Evolutionary conservation across 2,797 vertebrate genomes (phyloP), one percentile per base, ranked within the genome.

Genomic region (Anguilla megastoma): DNA sequence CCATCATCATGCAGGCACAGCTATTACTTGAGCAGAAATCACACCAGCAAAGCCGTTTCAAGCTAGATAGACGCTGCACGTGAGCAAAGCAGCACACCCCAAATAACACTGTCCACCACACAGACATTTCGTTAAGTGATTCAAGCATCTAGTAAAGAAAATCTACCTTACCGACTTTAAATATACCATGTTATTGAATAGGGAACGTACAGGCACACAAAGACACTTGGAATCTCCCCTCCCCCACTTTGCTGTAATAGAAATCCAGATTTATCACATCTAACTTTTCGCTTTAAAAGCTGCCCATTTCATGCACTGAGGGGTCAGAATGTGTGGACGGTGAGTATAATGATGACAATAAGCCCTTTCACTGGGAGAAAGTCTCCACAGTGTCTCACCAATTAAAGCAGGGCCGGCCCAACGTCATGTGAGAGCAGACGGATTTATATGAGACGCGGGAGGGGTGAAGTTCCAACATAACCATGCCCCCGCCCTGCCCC

Each of bases 231-330:
- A 30, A 41, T 36, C 36, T 2, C 30, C 41, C 6, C 7, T 12
- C 41, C 41, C 36, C 18, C 71, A 24, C 30, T 41, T 48, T 16
- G 7, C 33, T 85, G 3, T 27, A 41, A 60, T 85, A 85, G 45
- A 12, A 85, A 60, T 56, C 45, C 88, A 87, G 83, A 90, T 87
- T 87, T 79, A 89, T 89, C 85, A 87, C 90, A 83, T 90, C 27
- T 90, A 85, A 89, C 82, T 85, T 48, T 85, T 87, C 86, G 88
- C 89, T 90, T 87, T 91, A 79, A 91, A 92, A 90, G 89, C 89
- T 60, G 58, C 88, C 88, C 90, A 93, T 90, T 91, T 89, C 2
- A 84, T 90, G 87, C 91, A 92, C 91, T 88, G 91, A 92, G 89
- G 91, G 89, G 89, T 89, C 86, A 83, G 88, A 90, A 90, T 5